Evolutionary conservation across 1,140 invertebrate species (phyloP).

Genomic region (Sinonovacula constricta): DNA sequence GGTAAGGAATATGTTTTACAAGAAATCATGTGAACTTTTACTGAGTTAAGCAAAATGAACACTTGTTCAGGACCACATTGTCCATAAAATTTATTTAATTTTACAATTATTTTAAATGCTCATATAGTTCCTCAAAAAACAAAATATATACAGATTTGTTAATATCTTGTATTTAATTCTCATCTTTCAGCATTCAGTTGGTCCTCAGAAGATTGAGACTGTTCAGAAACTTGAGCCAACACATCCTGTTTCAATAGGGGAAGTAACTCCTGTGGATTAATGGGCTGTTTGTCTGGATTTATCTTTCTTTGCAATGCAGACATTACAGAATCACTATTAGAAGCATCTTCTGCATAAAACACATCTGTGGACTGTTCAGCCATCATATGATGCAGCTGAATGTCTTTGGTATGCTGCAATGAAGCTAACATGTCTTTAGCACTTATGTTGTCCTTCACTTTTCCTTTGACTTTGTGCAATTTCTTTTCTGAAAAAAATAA

Average conservation of each 20-base stretch:
- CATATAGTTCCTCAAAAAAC: too few species aligned
- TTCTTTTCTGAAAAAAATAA: conserved; percentile 37
- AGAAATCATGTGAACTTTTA: too few species aligned
- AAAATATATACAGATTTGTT: too few species aligned
- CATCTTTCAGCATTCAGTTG: too few species aligned
- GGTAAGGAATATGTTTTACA: too few species aligned
- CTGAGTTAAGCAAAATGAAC: too few species aligned
- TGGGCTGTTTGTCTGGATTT: conserved; percentile 38
- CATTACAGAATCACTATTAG: conserved; percentile 17
- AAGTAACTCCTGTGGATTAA: conserved; percentile 22
- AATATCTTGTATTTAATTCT: too few species aligned
- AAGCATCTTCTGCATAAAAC: not conserved
- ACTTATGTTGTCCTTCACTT: not conserved
- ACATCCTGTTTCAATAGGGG: conserved; percentile 34
- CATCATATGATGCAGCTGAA: conserved; percentile 11
- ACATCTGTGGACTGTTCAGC: not conserved
- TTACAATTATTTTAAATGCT: too few species aligned
- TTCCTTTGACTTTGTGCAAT: conserved; percentile 15
- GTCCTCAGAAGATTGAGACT: too few species aligned
- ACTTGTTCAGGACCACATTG: too few species aligned
- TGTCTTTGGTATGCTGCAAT: conserved; percentile 11
- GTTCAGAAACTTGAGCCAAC: conserved; percentile 13
- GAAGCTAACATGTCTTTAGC: conserved; percentile 29
- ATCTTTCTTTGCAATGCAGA: conserved; percentile 28
- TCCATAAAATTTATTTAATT: too few species aligned